phyloP scores from a whole-genome alignment of 2,113 vertebrate species.

The Perccottus glenii region DNA sequence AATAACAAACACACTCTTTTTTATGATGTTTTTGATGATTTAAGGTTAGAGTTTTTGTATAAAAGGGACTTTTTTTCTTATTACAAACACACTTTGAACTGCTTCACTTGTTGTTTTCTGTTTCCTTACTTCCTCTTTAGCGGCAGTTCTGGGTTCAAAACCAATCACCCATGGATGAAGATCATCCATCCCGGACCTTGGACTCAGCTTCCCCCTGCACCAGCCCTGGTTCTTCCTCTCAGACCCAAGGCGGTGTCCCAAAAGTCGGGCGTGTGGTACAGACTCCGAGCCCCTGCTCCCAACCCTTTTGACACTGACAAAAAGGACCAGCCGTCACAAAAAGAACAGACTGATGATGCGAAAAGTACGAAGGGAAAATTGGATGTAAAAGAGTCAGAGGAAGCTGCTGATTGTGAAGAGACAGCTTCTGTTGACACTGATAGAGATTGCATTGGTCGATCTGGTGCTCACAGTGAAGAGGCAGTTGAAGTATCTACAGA shows the following conservation, averaged over 20 bases:
- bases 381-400: not conserved
- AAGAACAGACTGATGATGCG: constrained; percentile 47
- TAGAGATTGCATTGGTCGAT: constrained; percentile 41
- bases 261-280: constrained; percentile 11
- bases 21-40: no score
- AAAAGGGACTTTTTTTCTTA: not conserved
- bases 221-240: constrained; percentile 37
- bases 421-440: not conserved
- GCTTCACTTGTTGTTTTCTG: not conserved
- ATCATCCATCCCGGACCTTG: constrained; percentile 87
- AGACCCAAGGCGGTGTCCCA: constrained; percentile 33
- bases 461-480: constrained; percentile 72
- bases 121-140: not conserved
- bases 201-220: constrained; percentile 85
- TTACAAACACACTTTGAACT: not conserved
- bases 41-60: not conserved
- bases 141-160: constrained; percentile 63
- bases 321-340: constrained; percentile 44
- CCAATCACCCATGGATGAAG: constrained; percentile 87
- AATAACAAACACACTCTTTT: no score
- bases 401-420: not conserved
- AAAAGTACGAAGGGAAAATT: not conserved
- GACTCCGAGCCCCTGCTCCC: constrained; percentile 46
- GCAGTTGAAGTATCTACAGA: not conserved
- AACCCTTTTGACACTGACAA: constrained; percentile 87